Evolutionary conservation across 2,113 vertebrate genomes (phyloP).

Genomic region (Climacteris rufus): DNA sequence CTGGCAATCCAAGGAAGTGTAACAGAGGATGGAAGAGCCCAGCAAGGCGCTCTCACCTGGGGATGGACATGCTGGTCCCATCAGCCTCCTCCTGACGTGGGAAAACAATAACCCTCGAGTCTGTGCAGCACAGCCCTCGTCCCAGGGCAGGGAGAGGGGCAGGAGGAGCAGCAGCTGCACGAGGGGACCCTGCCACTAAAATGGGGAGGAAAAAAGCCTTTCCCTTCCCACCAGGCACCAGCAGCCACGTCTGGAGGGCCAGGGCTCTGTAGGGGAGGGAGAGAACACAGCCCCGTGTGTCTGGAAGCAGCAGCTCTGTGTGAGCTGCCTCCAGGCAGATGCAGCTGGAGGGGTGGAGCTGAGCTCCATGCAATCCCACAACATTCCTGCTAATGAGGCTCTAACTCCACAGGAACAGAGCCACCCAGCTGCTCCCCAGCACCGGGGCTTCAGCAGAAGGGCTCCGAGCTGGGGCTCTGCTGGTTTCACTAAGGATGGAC

Average conservation of each 20-base stretch:
- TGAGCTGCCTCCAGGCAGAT: not conserved
- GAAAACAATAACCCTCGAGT: not conserved
- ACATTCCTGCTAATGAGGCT: not conserved
- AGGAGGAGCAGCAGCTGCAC: not conserved
- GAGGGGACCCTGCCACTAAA: not conserved
- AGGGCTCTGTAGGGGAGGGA: not conserved
- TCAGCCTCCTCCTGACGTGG: not conserved
- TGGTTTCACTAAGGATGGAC: not conserved
- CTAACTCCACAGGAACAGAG: not conserved
- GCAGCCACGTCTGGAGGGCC: fast-evolving
- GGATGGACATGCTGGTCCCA: not conserved
- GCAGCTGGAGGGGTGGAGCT: conserved; percentile 8
- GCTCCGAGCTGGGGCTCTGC: not conserved
- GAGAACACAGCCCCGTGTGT: not conserved
- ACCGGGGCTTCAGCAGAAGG: not conserved
- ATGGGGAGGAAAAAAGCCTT: not conserved
- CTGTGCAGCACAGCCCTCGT: not conserved
- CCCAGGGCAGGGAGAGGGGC: not conserved
- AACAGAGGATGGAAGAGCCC: not conserved
- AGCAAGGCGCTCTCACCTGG: not conserved
- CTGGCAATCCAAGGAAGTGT: not conserved
- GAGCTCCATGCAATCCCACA: not conserved
- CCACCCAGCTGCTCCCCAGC: not conserved
- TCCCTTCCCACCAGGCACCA: not conserved
- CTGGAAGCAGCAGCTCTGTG: not conserved